Evolutionary conservation across 2,888 invertebrate species (phyloP), one percentile per base, ranked within the genome.

Genomic region (Camponotus fellah): DNA sequence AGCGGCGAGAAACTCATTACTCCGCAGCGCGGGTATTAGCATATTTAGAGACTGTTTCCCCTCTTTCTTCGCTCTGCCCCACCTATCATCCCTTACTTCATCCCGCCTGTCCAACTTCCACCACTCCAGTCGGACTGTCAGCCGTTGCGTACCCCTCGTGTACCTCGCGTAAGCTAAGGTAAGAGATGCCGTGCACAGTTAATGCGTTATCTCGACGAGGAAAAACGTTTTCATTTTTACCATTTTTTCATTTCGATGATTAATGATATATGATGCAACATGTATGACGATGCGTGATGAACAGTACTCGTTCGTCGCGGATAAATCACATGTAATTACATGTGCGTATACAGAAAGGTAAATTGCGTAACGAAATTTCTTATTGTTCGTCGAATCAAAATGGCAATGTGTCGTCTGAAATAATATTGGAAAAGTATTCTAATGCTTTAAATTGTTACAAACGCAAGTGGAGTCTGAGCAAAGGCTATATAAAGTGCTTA

Each of bases 1-100:
- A 91, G 91, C 90, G 91, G 26, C 92, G 92, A 93, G 91, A 93
- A 94, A 94, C 94, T 94, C 94, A 94, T 94, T 94, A 94, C 92
- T 92, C 91, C 88, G 85, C 89, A 91, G 87, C 88, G 91, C 86
- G 86, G 92, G 91, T 93, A 94, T 94, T 94, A 94, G 94, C 94
- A 94, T 94, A 94, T 94, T 94, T 92, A 94, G 93, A 94, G 93
- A 92, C 90, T 87, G 88, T 85, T 89, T 88, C 88, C 89, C 86
- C 85, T 49, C 43, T 80, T 83, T 82, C 86, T 75, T 66, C 65
- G 84, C 86, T 85, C 82, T 85, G 77, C 88, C 84, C 89, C 87
- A 82, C 85, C 88, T 90, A 89, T 89, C 89, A 89, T 85, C 88
- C 85, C 83, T 85, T 84, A 81, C 84, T 87, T 82, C 84, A 86